phyloP scores from a whole-genome alignment of 1,140 invertebrate genomes.

The Drosophila hydei region DNA sequence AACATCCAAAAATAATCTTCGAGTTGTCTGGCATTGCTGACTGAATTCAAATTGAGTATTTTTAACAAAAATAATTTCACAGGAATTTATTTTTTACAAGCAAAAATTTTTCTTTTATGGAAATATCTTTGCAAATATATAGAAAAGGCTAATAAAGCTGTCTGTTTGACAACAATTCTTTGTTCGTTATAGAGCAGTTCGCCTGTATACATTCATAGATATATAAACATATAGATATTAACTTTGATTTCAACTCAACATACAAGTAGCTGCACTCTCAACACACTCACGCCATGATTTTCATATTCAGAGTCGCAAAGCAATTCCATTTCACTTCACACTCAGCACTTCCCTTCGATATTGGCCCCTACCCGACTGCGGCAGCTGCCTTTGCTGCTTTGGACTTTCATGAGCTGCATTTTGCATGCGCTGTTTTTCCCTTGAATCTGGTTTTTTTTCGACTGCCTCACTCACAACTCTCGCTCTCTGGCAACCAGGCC shows the following conservation, averaged over 20 bases:
- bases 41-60: neutral
- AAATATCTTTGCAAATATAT: neutral
- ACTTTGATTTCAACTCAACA: neutral
- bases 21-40: neutral
- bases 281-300: slow-evolving; percentile 13
- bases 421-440: slow-evolving; percentile 46
- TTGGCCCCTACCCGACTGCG: slow-evolving; percentile 15
- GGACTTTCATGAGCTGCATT: slow-evolving; percentile 48
- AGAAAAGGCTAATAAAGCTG: neutral
- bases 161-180: neutral
- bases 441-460: slow-evolving; percentile 36
- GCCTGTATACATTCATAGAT: neutral
- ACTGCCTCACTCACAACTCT: slow-evolving; percentile 52
- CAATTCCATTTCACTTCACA: slow-evolving; percentile 16
- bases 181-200: neutral
- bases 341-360: slow-evolving; percentile 10
- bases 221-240: too few relatives aligned
- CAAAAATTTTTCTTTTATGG: too few relatives aligned
- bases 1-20: too few relatives aligned
- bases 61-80: too few relatives aligned
- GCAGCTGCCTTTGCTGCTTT: slow-evolving; percentile 27
- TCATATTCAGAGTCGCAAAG: slow-evolving; percentile 15
- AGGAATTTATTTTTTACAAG: too few relatives aligned
- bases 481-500: slow-evolving; percentile 27
- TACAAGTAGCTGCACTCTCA: neutral